Base-by-base conservation (phyloP, 2,797 vertebrate genomes). In the Holocentrus rufus region DNA sequence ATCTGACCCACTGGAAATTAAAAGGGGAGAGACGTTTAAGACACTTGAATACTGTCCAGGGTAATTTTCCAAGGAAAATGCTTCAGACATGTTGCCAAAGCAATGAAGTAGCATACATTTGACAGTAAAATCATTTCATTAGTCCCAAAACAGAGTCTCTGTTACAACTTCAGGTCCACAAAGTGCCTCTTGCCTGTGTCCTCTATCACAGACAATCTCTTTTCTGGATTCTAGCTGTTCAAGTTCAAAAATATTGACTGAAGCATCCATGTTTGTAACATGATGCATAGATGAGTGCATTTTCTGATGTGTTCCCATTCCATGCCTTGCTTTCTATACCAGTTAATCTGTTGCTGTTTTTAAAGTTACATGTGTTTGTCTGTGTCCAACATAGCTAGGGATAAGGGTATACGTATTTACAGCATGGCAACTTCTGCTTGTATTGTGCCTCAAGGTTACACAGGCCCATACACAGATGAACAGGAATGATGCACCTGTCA, bases 401-500 rank as follows among this genome's bases (percentile, higher is more conserved):
- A 90, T 90, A 85, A 85, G 39, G 63, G 59, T 76, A 85, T 72
- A 85, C 46, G 74, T 87, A 89, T 90, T 91, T 90, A 89, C 87
- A 87, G 83, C 85, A 81, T 88, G 80, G 76, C 86, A 86, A 88
- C 76, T 74, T 90, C 59, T 89, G 82, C 76, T 89, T 91, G 80
- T 87, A 68, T 92, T 88, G 70, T 92, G 54, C 75, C 85, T 86
- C 81, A 91, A 93, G 90, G 90, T 91, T 85, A 85, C 81, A 66
- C 89, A 81, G 65, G 76, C 81, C 77, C 84, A 70, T 34, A 56
- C 83, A 85, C 80, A 77, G 88, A 90, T 60, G 74, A 87, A 75
- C 55, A 61, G 80, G 90, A 90, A 86, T 79, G 81, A 83, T 59
- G 82, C 90, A 90, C 82, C 89, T 90, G 88, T 90, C 84, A 60